These are phyloP conservation scores for Pissodes strobi DNA, from an alignment of 1,140 invertebrate species.

Conservation along the genomic window DNA sequence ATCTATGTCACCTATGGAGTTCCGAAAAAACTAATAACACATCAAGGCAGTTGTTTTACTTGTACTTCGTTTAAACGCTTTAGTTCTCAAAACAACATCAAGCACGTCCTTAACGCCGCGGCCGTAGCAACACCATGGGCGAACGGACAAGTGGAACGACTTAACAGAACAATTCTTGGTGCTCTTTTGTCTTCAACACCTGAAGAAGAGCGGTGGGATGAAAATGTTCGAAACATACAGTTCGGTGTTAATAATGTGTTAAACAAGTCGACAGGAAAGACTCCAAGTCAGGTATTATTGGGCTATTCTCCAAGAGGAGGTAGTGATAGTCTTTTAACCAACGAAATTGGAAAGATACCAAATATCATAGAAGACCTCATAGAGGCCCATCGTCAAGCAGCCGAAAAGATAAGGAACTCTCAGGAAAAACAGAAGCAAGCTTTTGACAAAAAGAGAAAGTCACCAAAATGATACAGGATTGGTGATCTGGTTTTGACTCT, in stretches of 20 bases:
- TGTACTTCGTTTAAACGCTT: constrained; percentile 36
- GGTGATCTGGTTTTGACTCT: too few relatives aligned
- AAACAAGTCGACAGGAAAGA: constrained; percentile 5
- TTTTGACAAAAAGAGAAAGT: too few relatives aligned
- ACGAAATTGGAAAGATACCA: too few relatives aligned
- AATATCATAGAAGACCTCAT: constrained; percentile 5
- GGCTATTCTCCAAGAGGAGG: not conserved
- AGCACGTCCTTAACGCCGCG: constrained; percentile 37
- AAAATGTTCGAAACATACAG: constrained; percentile 30
- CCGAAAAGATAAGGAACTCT: too few relatives aligned
- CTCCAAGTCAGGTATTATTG: constrained; percentile 21
- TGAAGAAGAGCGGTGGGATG: constrained; percentile 32
- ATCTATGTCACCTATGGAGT: constrained; percentile 32
- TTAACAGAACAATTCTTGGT: constrained; percentile 37
- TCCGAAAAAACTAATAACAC: constrained; percentile 41
- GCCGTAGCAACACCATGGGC: constrained; percentile 45
- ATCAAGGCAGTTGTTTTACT: constrained; percentile 44
- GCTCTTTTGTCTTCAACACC: too few relatives aligned
- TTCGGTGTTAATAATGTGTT: constrained; percentile 8
- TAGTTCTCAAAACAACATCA: constrained; percentile 36
- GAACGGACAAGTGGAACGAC: too few relatives aligned
- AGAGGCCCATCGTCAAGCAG: not conserved
- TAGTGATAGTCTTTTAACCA: not conserved
- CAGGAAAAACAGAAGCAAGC: too few relatives aligned
- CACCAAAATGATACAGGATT: too few relatives aligned